Evolutionary conservation across 2,113 vertebrate species (phyloP), one percentile per base, ranked within the genome.

Genomic region (Paraplagusia blochii): DNA sequence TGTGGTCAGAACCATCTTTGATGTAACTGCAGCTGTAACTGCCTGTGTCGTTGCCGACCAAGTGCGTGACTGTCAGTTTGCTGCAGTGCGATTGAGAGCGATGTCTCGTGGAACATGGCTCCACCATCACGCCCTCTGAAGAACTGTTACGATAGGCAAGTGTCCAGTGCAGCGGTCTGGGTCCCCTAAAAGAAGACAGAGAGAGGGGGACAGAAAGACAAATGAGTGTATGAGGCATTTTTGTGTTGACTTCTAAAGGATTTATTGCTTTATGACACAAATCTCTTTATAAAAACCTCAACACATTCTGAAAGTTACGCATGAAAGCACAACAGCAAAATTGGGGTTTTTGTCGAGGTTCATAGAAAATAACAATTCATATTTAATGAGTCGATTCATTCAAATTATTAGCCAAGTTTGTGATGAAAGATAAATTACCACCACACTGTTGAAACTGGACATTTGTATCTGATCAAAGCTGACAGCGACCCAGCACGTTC

Each of bases 21-120:
- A n/a, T 56, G 36, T 75, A 85, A n/a, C 19, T 39, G 54, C 94
- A 97, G 58, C 64, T 87, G 82, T 94, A 91, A 15, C 47, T 78
- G 0, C 93, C 92, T 0, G 93, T 95, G 86, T 95, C 93, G 0
- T 33, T 86, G 54, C 79, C 78, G 0, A 0, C 69, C 58, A 90
- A 67, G 18, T 78, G 75, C 53, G 69, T 71, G 40, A 95, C 34
- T 2, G 81, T 65, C 0, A 97, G 83, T 63, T 44, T 80, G 72
- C 87, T 93, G 87, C 94, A 95, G 73, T 88, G 52, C 0, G 47
- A 11, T 22, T 3, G 50, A 0, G 53, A 1, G 18, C 5, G 66
- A 0, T 50, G 60, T 17, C 18, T 52, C 19, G 54, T 33, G 5
- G 53, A 59, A 40, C 93, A 96, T 0, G 11, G 44, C 11, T 74